Conservation (phyloP, 2,797 vertebrate genomes). For the Corythornis leucogaster region DNA sequence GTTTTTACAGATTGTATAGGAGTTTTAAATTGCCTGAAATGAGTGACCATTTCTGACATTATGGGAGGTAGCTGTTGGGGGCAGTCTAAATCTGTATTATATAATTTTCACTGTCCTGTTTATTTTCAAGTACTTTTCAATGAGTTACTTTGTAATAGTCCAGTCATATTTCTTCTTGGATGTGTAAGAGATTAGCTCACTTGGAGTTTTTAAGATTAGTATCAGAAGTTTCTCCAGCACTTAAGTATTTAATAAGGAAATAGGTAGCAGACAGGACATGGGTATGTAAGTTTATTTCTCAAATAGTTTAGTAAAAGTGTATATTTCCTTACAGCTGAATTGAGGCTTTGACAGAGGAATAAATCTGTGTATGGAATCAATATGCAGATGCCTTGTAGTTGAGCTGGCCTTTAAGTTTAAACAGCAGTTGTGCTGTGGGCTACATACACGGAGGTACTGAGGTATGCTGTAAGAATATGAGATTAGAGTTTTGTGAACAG, state of each 20-base stretch:
- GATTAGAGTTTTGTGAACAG: not conserved
- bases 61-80: not conserved
- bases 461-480: not conserved
- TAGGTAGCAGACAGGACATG: not conserved
- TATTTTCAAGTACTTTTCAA: constrained; percentile 36
- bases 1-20: constrained; percentile 20
- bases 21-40: constrained; percentile 46
- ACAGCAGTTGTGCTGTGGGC: not conserved
- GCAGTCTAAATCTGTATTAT: constrained; percentile 30
- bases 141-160: not conserved
- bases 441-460: fast-evolving
- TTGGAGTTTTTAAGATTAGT: not conserved
- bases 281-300: not conserved
- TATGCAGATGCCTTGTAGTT: not conserved
- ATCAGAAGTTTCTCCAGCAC: not conserved
- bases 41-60: constrained; percentile 34
- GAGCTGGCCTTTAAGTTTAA: not conserved
- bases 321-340: not conserved
- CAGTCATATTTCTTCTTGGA: not conserved
- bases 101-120: constrained; percentile 32
- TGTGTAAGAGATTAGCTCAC: not conserved
- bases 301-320: not conserved
- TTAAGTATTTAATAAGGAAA: constrained; percentile 19
- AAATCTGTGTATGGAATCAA: not conserved
- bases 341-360: not conserved